Evolutionary conservation across 2,797 vertebrate genomes (phyloP).

Genomic region (Steatocranus sp.): DNA sequence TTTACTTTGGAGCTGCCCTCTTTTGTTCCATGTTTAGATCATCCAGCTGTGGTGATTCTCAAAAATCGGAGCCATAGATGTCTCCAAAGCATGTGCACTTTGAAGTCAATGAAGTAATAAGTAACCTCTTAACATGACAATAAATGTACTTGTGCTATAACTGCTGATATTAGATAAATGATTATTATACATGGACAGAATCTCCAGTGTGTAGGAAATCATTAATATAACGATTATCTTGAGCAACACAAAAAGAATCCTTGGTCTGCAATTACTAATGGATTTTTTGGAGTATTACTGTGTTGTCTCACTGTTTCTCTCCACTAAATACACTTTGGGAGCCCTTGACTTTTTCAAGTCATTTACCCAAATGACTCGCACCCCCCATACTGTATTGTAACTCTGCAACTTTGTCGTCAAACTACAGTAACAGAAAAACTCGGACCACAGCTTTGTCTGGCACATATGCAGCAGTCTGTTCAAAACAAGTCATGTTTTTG

Average conservation of each 20-base stretch:
- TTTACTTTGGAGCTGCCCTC: not conserved
- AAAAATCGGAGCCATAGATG: fast-evolving
- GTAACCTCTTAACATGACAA: not conserved
- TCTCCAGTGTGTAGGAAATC: not conserved
- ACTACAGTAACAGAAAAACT: not conserved
- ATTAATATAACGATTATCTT: not conserved
- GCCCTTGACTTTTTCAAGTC: not conserved
- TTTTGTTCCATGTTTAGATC: not conserved
- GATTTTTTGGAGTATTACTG: not conserved
- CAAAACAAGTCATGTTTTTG: not conserved
- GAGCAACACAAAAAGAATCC: not conserved
- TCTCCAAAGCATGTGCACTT: not conserved
- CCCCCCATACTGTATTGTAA: not conserved
- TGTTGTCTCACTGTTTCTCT: not conserved
- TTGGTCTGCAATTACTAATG: not conserved
- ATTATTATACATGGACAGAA: not conserved
- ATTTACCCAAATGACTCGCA: not conserved
- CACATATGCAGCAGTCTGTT: not conserved
- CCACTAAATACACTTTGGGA: not conserved
- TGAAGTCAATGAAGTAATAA: not conserved
- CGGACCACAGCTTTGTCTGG: not conserved
- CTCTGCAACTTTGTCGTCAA: not conserved
- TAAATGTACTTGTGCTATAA: not conserved
- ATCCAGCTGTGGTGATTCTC: not conserved
- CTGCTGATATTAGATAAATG: not conserved